Evolutionary conservation across 2,888 invertebrate genomes (phyloP), one percentile per base, ranked within the genome.

Genomic region (Trissolcus japonicus): DNA sequence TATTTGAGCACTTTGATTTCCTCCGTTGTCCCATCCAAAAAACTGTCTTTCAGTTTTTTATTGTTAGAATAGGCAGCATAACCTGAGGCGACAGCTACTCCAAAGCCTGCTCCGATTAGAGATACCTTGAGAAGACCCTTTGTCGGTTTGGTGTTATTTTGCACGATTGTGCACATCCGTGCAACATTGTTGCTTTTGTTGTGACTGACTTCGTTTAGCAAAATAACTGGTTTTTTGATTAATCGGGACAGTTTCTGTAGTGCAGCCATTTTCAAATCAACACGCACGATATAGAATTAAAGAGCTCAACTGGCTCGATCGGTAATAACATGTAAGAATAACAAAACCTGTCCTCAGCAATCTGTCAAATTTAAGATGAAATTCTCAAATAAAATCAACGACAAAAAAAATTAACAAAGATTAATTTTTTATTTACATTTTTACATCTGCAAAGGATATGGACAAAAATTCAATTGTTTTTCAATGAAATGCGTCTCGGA

Each of bases 61-160:
- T 89, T 90, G 71, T 89, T 83, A 73, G 89, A 85, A 71, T 90
- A 87, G 50, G 90, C 88, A 0, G 91, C 89, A 85, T 91, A 91
- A 80, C 91, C 90, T 77, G 89, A 89, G 54, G 91, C 91, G 1
- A 90, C 83, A 1, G 89, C 74, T 40, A 89, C 89, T 61, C 93
- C 93, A 61, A 93, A 88, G 82, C 90, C 90, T 0, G 92, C 91
- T 76, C 93, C 92, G 1, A 92, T 87, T 35, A 93, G 79, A 21
- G 92, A 91, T 79, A 92, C 83, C 82, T 91, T 93, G 0, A 90
- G 76, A n/a, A 89, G 86, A 50, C 88, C 80, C 67, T 62, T 82
- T 4, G 80, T 75, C 29, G 76, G 53, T 25, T 73, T 68, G 21
- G 82, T 83, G 4, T 82, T 80, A 25, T 81, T 82, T 54, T 78